Percentiles rank a stretch among this genome's conserved stretches.
phyloP scores from a whole-genome alignment of 2,113 vertebrate genomes.

The Semnornis frantzii region DNA sequence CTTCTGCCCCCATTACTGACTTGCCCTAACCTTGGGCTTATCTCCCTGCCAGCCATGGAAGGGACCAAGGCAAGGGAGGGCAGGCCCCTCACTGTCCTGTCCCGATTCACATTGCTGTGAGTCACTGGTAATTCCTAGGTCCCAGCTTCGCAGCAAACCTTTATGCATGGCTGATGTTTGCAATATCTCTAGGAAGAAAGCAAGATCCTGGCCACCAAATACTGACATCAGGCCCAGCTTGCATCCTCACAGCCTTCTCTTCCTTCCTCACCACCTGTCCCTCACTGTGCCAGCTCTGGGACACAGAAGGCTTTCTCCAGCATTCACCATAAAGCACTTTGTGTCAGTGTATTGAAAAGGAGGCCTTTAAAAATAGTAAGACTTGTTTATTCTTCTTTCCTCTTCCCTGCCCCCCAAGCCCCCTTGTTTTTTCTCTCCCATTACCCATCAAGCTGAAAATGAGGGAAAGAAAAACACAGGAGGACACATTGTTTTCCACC shows the following conservation, averaged over 20 bases:
- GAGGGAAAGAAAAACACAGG: background rate
- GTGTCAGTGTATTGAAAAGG: background rate
- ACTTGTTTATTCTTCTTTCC: background rate
- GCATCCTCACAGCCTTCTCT: background rate
- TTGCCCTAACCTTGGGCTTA: background rate
- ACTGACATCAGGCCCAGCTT: background rate
- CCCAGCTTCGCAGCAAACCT: background rate
- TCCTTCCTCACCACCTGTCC: background rate
- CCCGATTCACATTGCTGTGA: background rate
- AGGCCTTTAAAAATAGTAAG: background rate
- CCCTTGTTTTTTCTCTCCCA: rapidly evolving
- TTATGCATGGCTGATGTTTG: rapidly evolving
- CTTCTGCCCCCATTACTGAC: rapidly evolving
- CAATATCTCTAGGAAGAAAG: background rate
- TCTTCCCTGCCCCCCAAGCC: background rate
- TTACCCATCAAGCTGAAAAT: background rate
- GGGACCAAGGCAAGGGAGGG: rapidly evolving
- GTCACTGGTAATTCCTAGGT: background rate
- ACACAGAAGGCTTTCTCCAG: background rate
- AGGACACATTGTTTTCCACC: conserved; percentile 11
- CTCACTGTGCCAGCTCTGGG: background rate
- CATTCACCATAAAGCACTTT: background rate
- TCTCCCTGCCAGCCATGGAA: background rate
- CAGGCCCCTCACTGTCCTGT: background rate
- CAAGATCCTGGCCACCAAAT: background rate